Conservation (phyloP, 2,113 vertebrate species). For the Engystomops pustulosus region DNA sequence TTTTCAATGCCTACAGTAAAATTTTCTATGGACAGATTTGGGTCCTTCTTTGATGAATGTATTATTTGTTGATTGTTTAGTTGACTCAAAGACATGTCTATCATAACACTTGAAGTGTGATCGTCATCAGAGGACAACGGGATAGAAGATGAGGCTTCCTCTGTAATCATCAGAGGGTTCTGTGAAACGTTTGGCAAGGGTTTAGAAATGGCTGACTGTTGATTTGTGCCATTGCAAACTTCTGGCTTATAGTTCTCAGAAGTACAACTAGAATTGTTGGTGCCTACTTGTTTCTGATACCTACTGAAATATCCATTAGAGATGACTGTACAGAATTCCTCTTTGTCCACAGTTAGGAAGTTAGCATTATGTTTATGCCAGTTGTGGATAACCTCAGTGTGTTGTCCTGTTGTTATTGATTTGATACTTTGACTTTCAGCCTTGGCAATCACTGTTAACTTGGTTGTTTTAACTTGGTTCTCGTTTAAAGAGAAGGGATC, state of each 20-base stretch:
- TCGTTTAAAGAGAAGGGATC: neutral
- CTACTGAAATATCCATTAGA: slow-evolving; percentile 16
- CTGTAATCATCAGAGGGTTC: neutral
- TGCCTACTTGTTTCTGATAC: neutral
- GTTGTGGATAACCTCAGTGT: neutral
- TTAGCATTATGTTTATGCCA: neutral
- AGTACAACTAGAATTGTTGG: neutral
- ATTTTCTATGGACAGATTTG: neutral
- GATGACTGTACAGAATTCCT: neutral
- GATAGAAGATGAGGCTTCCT: neutral
- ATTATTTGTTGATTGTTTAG: neutral
- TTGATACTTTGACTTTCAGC: neutral
- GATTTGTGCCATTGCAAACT: neutral
- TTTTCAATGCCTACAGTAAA: neutral
- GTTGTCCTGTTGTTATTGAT: neutral
- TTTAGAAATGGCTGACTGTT: neutral
- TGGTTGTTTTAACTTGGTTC: too few species aligned
- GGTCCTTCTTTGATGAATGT: neutral
- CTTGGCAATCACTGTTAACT: neutral
- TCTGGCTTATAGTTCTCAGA: neutral
- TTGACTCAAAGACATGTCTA: neutral
- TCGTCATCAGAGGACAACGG: neutral
- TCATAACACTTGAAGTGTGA: too few species aligned
- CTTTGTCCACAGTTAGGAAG: neutral
- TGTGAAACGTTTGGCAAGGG: neutral